phyloP scores from a whole-genome alignment of 2,888 invertebrate species.

The Acrocera orbiculus region DNA sequence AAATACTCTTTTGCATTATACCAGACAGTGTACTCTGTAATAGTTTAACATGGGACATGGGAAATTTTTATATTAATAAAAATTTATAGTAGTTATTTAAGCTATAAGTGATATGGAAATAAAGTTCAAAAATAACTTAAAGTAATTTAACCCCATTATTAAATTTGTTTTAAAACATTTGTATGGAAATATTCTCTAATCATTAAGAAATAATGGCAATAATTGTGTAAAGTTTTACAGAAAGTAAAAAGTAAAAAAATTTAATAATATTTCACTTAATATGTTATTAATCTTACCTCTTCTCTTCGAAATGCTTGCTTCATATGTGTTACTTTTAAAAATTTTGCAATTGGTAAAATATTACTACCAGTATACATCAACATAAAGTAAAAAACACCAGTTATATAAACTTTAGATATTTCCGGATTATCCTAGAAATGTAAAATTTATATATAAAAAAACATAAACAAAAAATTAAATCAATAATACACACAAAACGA shows the following conservation, averaged over 20 bases:
- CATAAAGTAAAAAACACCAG: slow-evolving; percentile 96
- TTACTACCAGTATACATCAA: slow-evolving; percentile 98
- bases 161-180: too few relatives aligned
- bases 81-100: not conserved
- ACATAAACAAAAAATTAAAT: not conserved
- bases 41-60: slow-evolving; percentile 10
- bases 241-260: slow-evolving; percentile 2
- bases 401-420: slow-evolving; percentile 81
- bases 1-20: slow-evolving; percentile 81
- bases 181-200: too few relatives aligned
- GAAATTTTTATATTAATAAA: not conserved
- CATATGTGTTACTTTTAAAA: slow-evolving; percentile 86
- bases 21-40: slow-evolving; percentile 41
- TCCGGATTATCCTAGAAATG: slow-evolving; percentile 66
- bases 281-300: slow-evolving; percentile 41
- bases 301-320: slow-evolving; percentile 89
- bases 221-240: too few relatives aligned
- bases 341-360: slow-evolving; percentile 83
- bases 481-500: too few relatives aligned
- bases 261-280: not conserved
- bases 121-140: too few relatives aligned
- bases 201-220: too few relatives aligned
- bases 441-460: not conserved
- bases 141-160: too few relatives aligned
- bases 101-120: too few relatives aligned